Evolutionary conservation across 2,113 vertebrate species (phyloP).

Genomic region (Mesembrinibis cayennensis): DNA sequence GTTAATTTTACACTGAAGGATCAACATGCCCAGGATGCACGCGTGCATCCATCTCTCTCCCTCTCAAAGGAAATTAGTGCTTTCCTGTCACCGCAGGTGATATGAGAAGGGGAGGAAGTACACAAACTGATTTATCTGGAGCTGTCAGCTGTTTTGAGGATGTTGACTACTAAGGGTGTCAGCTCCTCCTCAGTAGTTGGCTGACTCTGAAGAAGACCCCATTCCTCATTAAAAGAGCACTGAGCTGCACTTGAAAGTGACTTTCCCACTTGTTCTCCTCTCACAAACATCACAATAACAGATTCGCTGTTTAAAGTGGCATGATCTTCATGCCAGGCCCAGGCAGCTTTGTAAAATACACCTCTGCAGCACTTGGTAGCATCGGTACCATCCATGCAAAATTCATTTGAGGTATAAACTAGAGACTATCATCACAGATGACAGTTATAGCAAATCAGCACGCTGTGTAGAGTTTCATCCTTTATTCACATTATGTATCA

Average conservation of each 20-base stretch:
- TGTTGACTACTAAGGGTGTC: conserved; percentile 72
- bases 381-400: conserved; percentile 8
- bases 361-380: conserved; percentile 24
- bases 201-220: conserved; percentile 81
- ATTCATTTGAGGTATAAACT: conserved; percentile 61
- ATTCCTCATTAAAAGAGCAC: conserved; percentile 84
- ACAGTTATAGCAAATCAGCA: conserved; percentile 68
- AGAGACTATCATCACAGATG: conserved; percentile 51
- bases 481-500: conserved; percentile 67
- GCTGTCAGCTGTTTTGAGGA: conserved; percentile 85
- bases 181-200: conserved; percentile 83
- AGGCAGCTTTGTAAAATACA: conserved; percentile 58
- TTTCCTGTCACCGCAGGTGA: conserved; percentile 84
- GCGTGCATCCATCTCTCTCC: conserved; percentile 58
- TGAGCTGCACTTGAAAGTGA: conserved; percentile 85
- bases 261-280: conserved; percentile 79
- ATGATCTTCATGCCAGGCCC: conserved; percentile 77
- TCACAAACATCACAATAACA: conserved; percentile 74
- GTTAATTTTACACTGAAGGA: conserved; percentile 72
- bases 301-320: conserved; percentile 80
- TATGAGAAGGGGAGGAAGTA: conserved; percentile 77
- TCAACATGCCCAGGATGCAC: conserved; percentile 41
- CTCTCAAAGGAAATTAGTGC: conserved; percentile 83
- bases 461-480: conserved; percentile 43
- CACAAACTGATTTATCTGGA: conserved; percentile 87